phyloP scores from a whole-genome alignment of 2,113 vertebrate species.

The Zosterops japonicus region DNA sequence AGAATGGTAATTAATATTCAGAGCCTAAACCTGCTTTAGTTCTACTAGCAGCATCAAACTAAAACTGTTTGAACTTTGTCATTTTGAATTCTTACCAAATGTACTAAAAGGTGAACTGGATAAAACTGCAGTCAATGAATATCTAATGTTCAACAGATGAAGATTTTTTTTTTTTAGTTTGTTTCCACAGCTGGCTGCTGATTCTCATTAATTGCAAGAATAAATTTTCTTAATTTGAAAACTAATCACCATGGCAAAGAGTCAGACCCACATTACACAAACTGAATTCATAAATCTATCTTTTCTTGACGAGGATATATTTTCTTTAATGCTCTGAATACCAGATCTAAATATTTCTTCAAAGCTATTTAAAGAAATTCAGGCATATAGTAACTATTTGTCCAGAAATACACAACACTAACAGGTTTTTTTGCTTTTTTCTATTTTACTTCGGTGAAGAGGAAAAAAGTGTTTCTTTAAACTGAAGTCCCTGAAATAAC shows the following conservation, averaged over 20 bases:
- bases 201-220: slow-evolving; percentile 6
- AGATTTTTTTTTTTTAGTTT: not conserved
- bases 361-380: not conserved
- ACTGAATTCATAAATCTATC: not conserved
- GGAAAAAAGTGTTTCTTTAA: not conserved
- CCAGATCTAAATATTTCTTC: not conserved
- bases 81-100: slow-evolving; percentile 20
- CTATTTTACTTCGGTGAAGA: not conserved
- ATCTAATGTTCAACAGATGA: slow-evolving; percentile 8
- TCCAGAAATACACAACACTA: not conserved
- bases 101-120: not conserved
- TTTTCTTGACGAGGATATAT: not conserved
- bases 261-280: not conserved
- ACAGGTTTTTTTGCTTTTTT: not conserved
- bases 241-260: not conserved
- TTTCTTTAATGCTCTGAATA: slow-evolving; percentile 1
- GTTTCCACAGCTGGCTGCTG: not conserved
- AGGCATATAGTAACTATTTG: not conserved
- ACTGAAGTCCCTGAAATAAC: not conserved
- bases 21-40: not conserved
- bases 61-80: not conserved
- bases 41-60: not conserved
- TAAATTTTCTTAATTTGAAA: slow-evolving; percentile 45
- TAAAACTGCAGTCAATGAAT: not conserved
- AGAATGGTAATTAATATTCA: slow-evolving; percentile 18